phyloP scores from a whole-genome alignment of 2,888 invertebrate genomes.

The Odontomyia ornata region DNA sequence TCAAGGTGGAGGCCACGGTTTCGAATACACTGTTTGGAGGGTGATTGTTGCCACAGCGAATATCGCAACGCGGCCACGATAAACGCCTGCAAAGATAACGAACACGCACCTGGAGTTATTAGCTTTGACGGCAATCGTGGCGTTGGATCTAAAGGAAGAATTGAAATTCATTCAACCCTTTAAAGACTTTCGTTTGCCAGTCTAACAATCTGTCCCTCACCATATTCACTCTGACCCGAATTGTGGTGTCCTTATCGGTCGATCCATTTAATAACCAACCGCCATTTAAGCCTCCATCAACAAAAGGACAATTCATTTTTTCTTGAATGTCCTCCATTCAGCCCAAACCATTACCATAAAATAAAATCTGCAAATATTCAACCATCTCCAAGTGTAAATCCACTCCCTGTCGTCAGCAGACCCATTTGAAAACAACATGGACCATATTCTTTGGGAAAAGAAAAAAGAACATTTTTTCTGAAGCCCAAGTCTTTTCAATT shows the following conservation, averaged over 20 bases:
- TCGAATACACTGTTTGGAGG: background rate
- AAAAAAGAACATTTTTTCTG: background rate
- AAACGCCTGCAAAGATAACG: background rate
- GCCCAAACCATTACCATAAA: conserved; percentile 10
- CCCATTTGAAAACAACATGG: background rate
- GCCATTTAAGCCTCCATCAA: background rate
- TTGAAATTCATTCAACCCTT: background rate
- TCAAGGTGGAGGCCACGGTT: background rate
- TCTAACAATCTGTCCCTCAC: too few relatives aligned
- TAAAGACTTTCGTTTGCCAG: too few relatives aligned
- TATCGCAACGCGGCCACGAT: background rate
- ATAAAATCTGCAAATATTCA: conserved; percentile 9
- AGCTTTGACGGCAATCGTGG: background rate
- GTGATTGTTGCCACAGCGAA: background rate
- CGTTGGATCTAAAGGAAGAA: background rate
- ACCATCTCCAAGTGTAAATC: background rate
- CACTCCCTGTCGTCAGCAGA: conserved; percentile 1
- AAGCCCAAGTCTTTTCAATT: conserved; percentile 8
- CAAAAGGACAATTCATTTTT: background rate
- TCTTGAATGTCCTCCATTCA: background rate
- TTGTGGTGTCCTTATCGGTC: background rate
- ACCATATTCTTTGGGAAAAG: background rate
- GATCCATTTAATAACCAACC: background rate
- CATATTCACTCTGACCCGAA: too few relatives aligned
- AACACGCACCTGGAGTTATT: background rate